A percentile compares a stretch with the other conserved stretches of the same genome.
phyloP scores from a whole-genome alignment of 2,888 invertebrate species.

The Bhutanitis thaidina region DNA sequence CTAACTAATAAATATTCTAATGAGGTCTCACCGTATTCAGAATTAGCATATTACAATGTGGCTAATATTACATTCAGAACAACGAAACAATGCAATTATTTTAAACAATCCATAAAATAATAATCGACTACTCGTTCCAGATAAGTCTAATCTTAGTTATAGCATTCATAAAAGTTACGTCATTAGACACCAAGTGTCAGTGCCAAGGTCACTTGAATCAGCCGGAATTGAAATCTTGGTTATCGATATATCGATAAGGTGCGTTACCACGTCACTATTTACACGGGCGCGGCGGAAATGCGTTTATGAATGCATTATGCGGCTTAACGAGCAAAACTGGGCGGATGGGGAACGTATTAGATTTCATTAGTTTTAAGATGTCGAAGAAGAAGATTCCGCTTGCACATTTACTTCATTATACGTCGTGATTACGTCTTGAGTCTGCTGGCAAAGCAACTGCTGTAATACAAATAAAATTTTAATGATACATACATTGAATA shows the following conservation, averaged over 20 bases:
- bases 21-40: too few species aligned
- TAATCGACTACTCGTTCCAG: not conserved
- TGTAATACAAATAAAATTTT: too few species aligned
- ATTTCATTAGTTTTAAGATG: conserved; percentile 14
- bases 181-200: conserved; percentile 3
- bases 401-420: too few species aligned
- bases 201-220: conserved; percentile 11
- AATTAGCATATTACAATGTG: too few species aligned
- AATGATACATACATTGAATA: too few species aligned
- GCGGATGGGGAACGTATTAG: conserved; percentile 18
- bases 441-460: too few species aligned
- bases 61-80: too few species aligned
- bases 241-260: conserved; percentile 20
- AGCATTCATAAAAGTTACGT: conserved; percentile 3
- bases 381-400: not conserved
- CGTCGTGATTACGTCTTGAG: too few species aligned
- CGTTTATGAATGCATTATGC: conserved; percentile 48
- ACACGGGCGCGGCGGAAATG: conserved; percentile 52
- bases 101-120: not conserved
- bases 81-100: not conserved
- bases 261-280: conserved; percentile 35
- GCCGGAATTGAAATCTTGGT: not conserved
- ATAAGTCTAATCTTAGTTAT: conserved; percentile 3
- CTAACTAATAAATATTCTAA: too few species aligned
- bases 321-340: conserved; percentile 31